Base-by-base conservation (phyloP, 1,140 invertebrate genomes). In the Cotesia glomerata region DNA sequence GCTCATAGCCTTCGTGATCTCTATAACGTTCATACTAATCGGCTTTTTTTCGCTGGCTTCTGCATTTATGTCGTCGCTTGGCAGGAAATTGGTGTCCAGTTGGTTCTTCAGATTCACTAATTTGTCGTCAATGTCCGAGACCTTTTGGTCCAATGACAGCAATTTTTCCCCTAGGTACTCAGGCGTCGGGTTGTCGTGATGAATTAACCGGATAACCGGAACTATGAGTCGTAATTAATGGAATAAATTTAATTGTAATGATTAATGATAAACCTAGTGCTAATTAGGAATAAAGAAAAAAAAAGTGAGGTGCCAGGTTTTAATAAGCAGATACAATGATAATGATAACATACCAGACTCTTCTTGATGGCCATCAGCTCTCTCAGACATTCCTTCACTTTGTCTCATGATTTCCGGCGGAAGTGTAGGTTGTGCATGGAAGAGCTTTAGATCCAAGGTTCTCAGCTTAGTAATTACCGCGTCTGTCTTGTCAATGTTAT, bases 41-140 rank as follows among this genome's bases (percentile, higher is more conserved):
- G 93, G 92, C 76, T 94, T 94, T 83, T 94, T 95, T 78, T 95
- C 94, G 77, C 93, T 95, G 1, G 93, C 93, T 80, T 95, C 94
- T 0, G 92, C 93, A 74, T 94, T 94, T 66, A 94, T 92, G 74
- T 95, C 93, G 73, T 95, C 93, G 1, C 90, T 90, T 72, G 92
- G 91, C 59, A 95, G 85, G 74, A 93, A 93, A 80, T 94, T 95
- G 74, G 90, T 93, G 77, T 95, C 94, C 71, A 95, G 89, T 84
- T 95, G 93, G 79, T 92, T 93, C 79, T 95, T 95, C 5, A 95
- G 84, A 54, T 90, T 90, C 18, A 92, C 91, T 69, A 95, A 81
- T 82, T 95, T 95, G 8, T 90, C 86, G 80, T 95, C 94, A 77
- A 95, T 95, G 69, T 93, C 91, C 54, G 91, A 93, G 0, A 95